Base-by-base conservation (phyloP, 2,113 vertebrate genomes). In the Mirza zaza region DNA sequence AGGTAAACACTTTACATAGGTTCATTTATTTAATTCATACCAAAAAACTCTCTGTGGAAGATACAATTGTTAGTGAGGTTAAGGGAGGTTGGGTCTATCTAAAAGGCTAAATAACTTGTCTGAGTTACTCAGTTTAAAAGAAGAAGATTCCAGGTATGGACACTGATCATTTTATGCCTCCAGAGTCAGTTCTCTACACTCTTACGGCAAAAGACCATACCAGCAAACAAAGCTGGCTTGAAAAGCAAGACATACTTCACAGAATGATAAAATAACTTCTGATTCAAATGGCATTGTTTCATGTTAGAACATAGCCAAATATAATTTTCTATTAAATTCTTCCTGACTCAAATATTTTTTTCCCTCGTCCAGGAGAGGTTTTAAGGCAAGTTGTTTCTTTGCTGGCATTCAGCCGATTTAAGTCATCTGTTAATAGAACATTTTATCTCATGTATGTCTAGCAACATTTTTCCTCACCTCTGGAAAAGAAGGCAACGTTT, bases 231-330 rank as follows among this genome's bases (percentile, higher is more conserved):
- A 90, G 17, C 21, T 55, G 80, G 27, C 7, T 6, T 34, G 55
- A 65, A 81, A 17, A 57, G 17, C 82, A 96, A 42, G 15, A 23
- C 7, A 9, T 18, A 29, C 7, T 76, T 76, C 76, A 67, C 3
- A 68, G 39, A 85, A 67, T 50, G 73, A 42, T 23, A 76, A 63
- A n/a, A 42, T 65, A 57, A n/a, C 1, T 57, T 71, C 42, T 85
- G 12, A 80, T 34, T 52, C 81, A 39, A 95, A 48, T 84, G 70
- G 1, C 8, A 61, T 42, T 55, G 18, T 29, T 89, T 88, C 8
- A 70, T 75, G 52, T 95, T 89, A 48, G 29, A 88, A 68, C 8
- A 52, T 34, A 79, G 14, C 55, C 48, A 65, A 92, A 71, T 92
- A 63, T 20, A 59, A 9, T 21, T 11, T n/a, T 59, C 15, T 92